Evolutionary conservation across 2,888 invertebrate species (phyloP).

Genomic region (Sminthurinus aureus): DNA sequence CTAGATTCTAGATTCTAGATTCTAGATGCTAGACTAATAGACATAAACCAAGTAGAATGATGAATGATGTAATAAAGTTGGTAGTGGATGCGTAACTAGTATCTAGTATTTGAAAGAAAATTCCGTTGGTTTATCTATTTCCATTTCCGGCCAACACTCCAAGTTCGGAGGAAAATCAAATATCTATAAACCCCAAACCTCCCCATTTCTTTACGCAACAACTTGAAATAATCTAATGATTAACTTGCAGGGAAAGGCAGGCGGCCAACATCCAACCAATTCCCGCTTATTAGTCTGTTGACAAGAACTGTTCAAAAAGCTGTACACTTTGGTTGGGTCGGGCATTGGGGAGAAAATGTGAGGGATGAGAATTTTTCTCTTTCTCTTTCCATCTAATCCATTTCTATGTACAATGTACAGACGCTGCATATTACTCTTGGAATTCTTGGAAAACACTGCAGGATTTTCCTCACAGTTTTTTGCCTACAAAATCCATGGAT

Average conservation of each 20-base stretch:
- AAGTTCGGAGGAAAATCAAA: not conserved
- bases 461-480: too few relatives aligned
- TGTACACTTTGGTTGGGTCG: not conserved
- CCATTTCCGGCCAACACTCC: conserved; percentile 10
- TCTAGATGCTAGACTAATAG: too few relatives aligned
- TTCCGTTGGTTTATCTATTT: conserved; percentile 13
- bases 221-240: too few relatives aligned
- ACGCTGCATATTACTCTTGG: conserved; percentile 12
- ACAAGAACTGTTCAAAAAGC: conserved; percentile 4
- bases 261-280: conserved; percentile 14
- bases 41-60: too few relatives aligned
- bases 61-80: too few relatives aligned
- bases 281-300: conserved; percentile 19
- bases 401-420: not conserved
- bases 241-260: too few relatives aligned
- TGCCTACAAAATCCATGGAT: too few relatives aligned
- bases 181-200: not conserved
- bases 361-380: too few relatives aligned
- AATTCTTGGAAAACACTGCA: conserved; percentile 30
- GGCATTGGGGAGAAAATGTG: conserved; percentile 6
- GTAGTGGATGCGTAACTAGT: too few relatives aligned
- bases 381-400: too few relatives aligned
- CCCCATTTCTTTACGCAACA: not conserved
- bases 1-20: too few relatives aligned
- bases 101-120: conserved; percentile 4